Conservation (phyloP, 2,888 invertebrate genomes). For the Caenorhabditis auriculariae region DNA sequence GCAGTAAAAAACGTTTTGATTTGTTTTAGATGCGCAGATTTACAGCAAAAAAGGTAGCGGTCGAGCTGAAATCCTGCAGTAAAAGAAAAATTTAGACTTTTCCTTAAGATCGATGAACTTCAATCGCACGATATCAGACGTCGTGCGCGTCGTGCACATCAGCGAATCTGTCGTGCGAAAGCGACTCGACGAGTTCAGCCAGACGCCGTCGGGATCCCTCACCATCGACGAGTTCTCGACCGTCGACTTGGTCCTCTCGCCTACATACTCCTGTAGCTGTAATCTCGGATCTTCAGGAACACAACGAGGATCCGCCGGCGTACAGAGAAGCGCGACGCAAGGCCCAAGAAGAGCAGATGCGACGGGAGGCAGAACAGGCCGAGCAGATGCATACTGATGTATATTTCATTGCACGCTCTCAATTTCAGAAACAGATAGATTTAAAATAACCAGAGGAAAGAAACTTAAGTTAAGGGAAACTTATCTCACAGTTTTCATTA, state of each 20-base stretch:
- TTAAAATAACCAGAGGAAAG: neutral
- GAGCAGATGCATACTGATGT: slow-evolving; percentile 29
- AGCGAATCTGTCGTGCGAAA: slow-evolving; percentile 59
- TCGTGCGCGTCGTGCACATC: slow-evolving; percentile 61
- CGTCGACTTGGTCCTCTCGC: slow-evolving; percentile 91
- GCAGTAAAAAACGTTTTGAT: too few species aligned
- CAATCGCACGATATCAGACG: slow-evolving; percentile 59
- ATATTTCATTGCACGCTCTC: neutral
- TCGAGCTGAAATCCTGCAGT: too few species aligned
- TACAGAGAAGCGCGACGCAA: slow-evolving; percentile 49
- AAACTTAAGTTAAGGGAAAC: neutral
- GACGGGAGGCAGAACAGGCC: slow-evolving; percentile 42
- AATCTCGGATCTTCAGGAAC: slow-evolving; percentile 49
- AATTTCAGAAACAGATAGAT: neutral
- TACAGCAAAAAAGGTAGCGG: too few species aligned
- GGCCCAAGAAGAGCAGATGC: slow-evolving; percentile 46
- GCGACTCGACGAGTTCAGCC: slow-evolving; percentile 84
- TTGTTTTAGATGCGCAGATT: too few species aligned
- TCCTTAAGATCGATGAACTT: slow-evolving; percentile 42
- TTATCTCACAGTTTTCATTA: neutral
- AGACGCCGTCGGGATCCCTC: slow-evolving; percentile 89
- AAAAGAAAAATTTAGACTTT: too few species aligned
- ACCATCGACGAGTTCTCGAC: slow-evolving; percentile 96
- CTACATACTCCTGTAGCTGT: slow-evolving; percentile 64
- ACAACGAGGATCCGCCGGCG: slow-evolving; percentile 60